These are phyloP conservation scores for Hepsetus odoe DNA, from an alignment of 2,113 vertebrate genomes.

Conservation along the genomic window DNA sequence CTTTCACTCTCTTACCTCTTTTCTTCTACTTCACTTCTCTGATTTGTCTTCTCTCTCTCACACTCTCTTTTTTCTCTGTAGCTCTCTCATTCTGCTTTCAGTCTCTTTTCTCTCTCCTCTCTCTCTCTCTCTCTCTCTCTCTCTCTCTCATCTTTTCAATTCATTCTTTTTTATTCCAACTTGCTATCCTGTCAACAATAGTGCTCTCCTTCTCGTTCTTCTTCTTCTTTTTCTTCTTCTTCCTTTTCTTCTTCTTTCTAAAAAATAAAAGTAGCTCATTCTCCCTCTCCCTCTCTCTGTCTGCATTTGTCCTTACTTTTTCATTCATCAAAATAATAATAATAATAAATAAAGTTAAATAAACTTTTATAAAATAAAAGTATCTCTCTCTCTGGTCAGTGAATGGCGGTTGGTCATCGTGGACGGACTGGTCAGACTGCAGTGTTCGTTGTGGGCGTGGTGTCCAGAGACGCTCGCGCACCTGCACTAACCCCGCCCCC, in stretches of 20 bases:
- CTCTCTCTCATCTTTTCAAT: not conserved
- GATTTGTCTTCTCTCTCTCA: not conserved
- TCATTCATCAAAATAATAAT: no score
- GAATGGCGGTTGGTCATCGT: conserved; percentile 94
- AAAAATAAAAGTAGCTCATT: no score
- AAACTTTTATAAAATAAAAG: no score
- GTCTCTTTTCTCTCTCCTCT: no score
- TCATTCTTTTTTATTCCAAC: not conserved
- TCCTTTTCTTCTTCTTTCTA: not conserved
- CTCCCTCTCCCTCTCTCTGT: not conserved
- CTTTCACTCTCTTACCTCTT: not conserved
- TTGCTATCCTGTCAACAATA: no score
- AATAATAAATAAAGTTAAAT: no score
- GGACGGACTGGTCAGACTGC: conserved; percentile 93
- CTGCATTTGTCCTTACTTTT: no score
- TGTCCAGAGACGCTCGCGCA: conserved; percentile 90
- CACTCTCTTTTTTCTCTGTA: not conserved
- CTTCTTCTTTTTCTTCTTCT: no score
- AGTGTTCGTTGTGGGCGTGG: conserved; percentile 91
- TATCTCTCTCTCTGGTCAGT: conserved; percentile 70
- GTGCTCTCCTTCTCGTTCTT: no score
- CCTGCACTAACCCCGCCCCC: conserved; percentile 93
- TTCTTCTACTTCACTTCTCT: no score
- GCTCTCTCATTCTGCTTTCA: not conserved
- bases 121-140: no score